Evolutionary conservation across 2,888 invertebrate species (phyloP).

Genomic region (Spisula solida): DNA sequence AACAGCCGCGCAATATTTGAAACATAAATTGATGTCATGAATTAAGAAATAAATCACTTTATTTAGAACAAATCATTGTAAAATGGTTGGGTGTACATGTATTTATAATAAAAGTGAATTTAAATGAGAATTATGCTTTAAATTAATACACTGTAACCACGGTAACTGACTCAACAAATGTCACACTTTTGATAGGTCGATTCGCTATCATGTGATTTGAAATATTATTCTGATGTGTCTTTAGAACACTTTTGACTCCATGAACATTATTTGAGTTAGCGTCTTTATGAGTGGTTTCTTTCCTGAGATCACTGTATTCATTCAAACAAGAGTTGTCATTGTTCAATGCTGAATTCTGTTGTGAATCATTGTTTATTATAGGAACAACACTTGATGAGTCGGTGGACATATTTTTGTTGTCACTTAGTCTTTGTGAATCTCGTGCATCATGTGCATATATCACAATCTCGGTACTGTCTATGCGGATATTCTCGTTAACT

Average conservation of each 20-base stretch:
- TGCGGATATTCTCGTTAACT: conserved; percentile 27
- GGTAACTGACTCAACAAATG: conserved; percentile 69
- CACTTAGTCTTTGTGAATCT: not conserved
- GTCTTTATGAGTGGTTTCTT: not conserved
- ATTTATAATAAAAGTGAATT: not conserved
- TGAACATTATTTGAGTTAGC: conserved; percentile 35
- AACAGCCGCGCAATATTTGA: no score
- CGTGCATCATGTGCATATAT: conserved; percentile 45
- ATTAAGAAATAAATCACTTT: not conserved
- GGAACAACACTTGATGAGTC: conserved; percentile 40
- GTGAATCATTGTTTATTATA: conserved; percentile 24
- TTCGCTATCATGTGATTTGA: conserved; percentile 59
- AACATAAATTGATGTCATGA: not conserved
- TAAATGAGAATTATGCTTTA: not conserved
- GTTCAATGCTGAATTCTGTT: not conserved
- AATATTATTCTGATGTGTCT: conserved; percentile 44
- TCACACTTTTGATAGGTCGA: conserved; percentile 69
- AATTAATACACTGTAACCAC: conserved; percentile 63
- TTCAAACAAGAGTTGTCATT: not conserved
- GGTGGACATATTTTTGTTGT: not conserved
- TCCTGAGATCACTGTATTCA: not conserved
- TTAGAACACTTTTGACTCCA: conserved; percentile 65
- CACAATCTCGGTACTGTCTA: conserved; percentile 50
- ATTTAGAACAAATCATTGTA: not conserved
- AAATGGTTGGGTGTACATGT: not conserved